A percentile compares a stretch with the other conserved stretches of the same genome.
phyloP scores from a whole-genome alignment of 1,140 invertebrate species.

The Steinernema khuongi region DNA sequence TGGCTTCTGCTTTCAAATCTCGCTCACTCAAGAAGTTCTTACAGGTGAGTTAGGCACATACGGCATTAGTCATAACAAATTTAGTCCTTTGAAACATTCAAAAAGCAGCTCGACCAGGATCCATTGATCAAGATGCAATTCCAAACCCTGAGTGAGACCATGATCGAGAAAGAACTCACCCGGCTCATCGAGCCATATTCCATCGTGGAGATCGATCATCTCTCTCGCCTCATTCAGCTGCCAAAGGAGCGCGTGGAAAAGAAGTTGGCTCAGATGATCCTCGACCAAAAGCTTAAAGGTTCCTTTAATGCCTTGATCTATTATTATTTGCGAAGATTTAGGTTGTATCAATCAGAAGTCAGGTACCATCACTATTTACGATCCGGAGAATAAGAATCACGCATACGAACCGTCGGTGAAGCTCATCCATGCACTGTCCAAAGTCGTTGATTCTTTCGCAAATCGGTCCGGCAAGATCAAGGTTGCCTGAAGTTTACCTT shows the following conservation, averaged over 20 bases:
- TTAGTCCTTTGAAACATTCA: conserved; percentile 75
- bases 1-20: conserved; percentile 90
- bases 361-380: too few species aligned
- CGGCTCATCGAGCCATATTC: conserved; percentile 98
- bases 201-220: conserved; percentile 77
- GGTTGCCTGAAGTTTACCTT: neutral
- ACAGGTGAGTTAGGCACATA: conserved; percentile 57
- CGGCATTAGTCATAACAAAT: neutral
- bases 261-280: conserved; percentile 98
- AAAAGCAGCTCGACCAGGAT: conserved; percentile 85
- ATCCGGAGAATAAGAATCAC: too few species aligned
- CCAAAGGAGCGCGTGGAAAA: conserved; percentile 73
- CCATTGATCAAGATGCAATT: conserved; percentile 90
- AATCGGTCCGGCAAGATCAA: neutral
- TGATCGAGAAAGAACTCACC: conserved; percentile 96
- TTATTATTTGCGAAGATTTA: too few species aligned
- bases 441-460: conserved; percentile 65
- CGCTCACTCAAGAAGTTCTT: conserved; percentile 93
- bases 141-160: conserved; percentile 89
- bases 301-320: too few species aligned
- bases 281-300: conserved; percentile 96
- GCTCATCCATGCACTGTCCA: conserved; percentile 95
- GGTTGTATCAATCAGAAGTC: too few species aligned
- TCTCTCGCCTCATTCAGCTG: conserved; percentile 76
- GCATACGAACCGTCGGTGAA: conserved; percentile 92